Percentiles rank a stretch among this genome's conserved stretches.
These are phyloP conservation scores for Nasonia oneida DNA, from an alignment of 2,888 invertebrate species.

Conservation along the genomic window DNA sequence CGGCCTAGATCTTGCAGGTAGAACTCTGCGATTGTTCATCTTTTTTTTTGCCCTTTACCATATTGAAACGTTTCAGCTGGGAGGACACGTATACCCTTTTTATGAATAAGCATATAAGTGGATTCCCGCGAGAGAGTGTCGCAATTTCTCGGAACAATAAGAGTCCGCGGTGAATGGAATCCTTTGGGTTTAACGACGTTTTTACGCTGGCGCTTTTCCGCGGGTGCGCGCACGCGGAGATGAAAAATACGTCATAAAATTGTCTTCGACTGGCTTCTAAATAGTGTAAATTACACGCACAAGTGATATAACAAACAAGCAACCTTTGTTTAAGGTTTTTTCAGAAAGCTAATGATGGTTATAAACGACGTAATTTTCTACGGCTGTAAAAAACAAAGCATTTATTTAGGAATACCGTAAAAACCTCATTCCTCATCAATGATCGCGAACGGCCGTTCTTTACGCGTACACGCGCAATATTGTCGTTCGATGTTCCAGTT, in stretches of 20 bases:
- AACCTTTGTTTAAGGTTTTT: background rate
- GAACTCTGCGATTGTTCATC: background rate
- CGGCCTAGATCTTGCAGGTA: slow-evolving; percentile 55
- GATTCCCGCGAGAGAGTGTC: background rate
- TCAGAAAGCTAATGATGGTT: background rate
- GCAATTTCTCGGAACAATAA: slow-evolving; percentile 18
- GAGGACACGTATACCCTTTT: background rate
- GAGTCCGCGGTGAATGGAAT: background rate
- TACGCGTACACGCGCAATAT: background rate
- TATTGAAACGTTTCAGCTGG: background rate
- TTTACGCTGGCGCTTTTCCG: slow-evolving; percentile 3
- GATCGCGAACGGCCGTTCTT: background rate
- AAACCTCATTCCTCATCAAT: background rate
- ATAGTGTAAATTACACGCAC: background rate
- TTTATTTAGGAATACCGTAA: background rate
- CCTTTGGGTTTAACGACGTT: slow-evolving; percentile 6
- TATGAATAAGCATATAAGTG: background rate
- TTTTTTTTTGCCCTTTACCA: background rate
- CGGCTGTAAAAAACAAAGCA: background rate
- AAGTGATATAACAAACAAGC: background rate
- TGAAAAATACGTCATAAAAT: slow-evolving; percentile 6
- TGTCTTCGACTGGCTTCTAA: background rate
- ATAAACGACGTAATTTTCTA: background rate
- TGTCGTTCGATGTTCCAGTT: slow-evolving; percentile 3
- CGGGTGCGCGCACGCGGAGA: background rate